A percentile compares a stretch with the other conserved stretches of the same genome.
Conservation (phyloP, 2,888 invertebrate species). For the Drosophila flavopinicola region DNA sequence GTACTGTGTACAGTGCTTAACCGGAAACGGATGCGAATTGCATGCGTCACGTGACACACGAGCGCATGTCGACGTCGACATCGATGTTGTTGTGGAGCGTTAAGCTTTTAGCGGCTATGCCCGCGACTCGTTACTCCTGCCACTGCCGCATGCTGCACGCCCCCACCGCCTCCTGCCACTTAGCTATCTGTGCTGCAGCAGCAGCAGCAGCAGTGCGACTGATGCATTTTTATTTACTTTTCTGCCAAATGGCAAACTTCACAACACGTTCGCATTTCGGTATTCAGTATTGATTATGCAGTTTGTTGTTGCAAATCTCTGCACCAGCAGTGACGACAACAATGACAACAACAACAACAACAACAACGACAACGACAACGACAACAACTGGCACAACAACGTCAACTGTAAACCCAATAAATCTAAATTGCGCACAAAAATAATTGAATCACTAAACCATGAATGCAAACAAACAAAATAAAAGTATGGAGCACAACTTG, state of each 20-base stretch:
- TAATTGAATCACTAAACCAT: constrained; percentile 78
- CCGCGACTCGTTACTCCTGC: constrained; percentile 36
- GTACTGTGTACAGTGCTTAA: constrained; percentile 54
- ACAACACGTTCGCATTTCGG: constrained; percentile 71
- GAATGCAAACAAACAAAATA: constrained; percentile 34
- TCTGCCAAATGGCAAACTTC: constrained; percentile 62
- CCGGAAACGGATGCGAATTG: constrained; percentile 84
- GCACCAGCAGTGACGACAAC: constrained; percentile 37
- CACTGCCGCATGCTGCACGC: constrained; percentile 8
- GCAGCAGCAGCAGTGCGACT: constrained; percentile 20
- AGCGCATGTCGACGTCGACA: constrained; percentile 59
- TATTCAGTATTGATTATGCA: constrained; percentile 78
- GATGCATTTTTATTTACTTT: constrained; percentile 66
- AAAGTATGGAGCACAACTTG: constrained; percentile 19
- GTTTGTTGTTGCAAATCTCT: constrained; percentile 74
- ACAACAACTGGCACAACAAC: constrained; percentile 29
- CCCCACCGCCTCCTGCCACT: constrained; percentile 17
- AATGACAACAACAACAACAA: constrained; percentile 31
- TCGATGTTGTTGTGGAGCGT: constrained; percentile 37
- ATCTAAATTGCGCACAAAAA: constrained; percentile 79
- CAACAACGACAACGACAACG: constrained; percentile 24
- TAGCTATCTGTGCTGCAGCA: too few species aligned
- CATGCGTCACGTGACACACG: constrained; percentile 81
- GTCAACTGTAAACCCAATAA: constrained; percentile 69
- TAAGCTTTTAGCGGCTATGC: constrained; percentile 72